These are phyloP conservation scores for Celastrina argiolus DNA, from an alignment of 2,888 invertebrate species.

Conservation along the genomic window DNA sequence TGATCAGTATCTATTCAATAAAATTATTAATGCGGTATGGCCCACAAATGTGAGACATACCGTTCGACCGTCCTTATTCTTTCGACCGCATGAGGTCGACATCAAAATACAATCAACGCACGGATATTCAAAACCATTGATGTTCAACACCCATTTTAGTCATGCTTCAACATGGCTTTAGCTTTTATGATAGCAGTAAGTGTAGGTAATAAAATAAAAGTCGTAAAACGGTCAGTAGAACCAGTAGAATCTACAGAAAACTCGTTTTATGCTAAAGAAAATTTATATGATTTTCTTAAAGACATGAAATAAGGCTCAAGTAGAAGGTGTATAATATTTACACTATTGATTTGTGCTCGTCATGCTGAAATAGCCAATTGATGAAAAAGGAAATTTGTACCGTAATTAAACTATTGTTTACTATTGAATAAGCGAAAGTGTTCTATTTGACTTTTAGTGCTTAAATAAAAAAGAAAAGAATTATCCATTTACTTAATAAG, in stretches of 20 bases:
- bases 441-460: constrained; percentile 7
- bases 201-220: not conserved
- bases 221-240: not conserved
- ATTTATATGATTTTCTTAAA: not conserved
- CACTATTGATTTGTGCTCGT: not conserved
- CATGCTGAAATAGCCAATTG: not conserved
- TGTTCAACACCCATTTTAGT: not conserved
- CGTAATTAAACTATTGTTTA: not conserved
- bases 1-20: constrained; percentile 20
- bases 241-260: not conserved
- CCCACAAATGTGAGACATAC: constrained; percentile 24
- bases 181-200: not conserved
- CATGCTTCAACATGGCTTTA: not conserved
- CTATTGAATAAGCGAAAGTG: not conserved
- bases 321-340: not conserved
- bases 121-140: constrained; percentile 7
- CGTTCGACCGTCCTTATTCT: constrained; percentile 23
- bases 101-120: constrained; percentile 16
- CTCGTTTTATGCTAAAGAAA: not conserved
- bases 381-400: not conserved
- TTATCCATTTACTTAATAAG: not conserved
- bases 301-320: not conserved
- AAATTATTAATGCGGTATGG: constrained; percentile 17
- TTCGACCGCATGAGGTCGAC: constrained; percentile 17
- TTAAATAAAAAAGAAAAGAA: not conserved